These are phyloP conservation scores for Diploscapter pachys DNA, from an alignment of 1,140 invertebrate genomes.

Conservation along the genomic window DNA sequence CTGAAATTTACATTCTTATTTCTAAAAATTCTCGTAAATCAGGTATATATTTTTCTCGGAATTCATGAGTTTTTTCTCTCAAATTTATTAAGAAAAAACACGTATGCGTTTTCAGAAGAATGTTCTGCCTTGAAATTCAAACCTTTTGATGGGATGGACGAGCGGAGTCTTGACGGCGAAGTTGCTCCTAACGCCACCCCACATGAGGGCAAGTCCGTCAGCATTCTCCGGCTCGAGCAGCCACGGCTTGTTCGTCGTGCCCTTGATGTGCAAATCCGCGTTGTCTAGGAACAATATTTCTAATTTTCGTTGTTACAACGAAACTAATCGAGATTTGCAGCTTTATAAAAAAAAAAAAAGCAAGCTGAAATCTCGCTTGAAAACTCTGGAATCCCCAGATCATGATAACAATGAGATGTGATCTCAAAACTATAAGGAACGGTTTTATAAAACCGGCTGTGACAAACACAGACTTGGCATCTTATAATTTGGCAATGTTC, in stretches of 20 bases:
- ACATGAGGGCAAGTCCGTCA: slow-evolving; percentile 40
- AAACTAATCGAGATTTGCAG: neutral
- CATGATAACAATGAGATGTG: neutral
- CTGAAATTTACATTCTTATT: neutral
- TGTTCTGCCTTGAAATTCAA: no score
- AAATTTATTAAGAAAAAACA: neutral
- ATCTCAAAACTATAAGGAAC: no score
- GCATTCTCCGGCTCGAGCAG: slow-evolving; percentile 36
- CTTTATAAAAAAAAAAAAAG: neutral
- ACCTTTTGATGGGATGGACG: no score
- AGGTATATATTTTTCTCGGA: neutral
- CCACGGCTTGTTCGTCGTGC: slow-evolving; percentile 23
- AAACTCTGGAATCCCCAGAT: neutral
- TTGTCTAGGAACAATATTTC: slow-evolving; percentile 25
- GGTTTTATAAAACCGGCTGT: no score
- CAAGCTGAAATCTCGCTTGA: no score
- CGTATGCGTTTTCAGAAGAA: no score
- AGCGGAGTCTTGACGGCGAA: slow-evolving; percentile 30
- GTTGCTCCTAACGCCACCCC: slow-evolving; percentile 37
- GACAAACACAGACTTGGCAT: no score
- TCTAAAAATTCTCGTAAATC: neutral
- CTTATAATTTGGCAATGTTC: no score
- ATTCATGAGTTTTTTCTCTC: neutral
- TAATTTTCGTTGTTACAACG: no score
- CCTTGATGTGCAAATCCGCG: slow-evolving; percentile 37